A percentile compares a stretch with the other conserved stretches of the same genome.
phyloP scores from a whole-genome alignment of 2,113 vertebrate species.

The Dolichallabes microphthalmus region DNA sequence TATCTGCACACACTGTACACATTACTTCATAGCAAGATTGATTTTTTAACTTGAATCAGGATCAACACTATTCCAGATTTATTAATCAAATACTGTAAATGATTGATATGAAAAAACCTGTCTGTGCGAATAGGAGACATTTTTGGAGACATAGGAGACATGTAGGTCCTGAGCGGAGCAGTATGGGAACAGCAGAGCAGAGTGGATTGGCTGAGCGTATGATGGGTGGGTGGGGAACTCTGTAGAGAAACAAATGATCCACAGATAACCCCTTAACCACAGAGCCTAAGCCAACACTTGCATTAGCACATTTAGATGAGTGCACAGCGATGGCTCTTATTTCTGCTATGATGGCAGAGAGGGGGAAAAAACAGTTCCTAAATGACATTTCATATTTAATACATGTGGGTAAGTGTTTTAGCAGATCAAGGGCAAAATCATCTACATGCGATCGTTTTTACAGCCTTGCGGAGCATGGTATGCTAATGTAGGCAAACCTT shows the following conservation, averaged over 20 bases:
- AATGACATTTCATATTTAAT: not conserved
- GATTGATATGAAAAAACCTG: not conserved
- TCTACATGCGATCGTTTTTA: slow-evolving; percentile 9
- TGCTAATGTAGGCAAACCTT: slow-evolving; percentile 15
- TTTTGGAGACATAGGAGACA: not conserved
- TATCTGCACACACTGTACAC: not conserved
- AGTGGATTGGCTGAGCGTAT: slow-evolving; percentile 9
- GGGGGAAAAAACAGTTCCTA: not conserved
- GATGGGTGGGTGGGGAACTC: not conserved
- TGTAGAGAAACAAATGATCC: slow-evolving; percentile 49
- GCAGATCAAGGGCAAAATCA: not conserved
- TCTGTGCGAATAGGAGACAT: not conserved
- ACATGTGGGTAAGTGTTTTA: slow-evolving; percentile 9
- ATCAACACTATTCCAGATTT: not conserved
- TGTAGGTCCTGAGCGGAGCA: not conserved
- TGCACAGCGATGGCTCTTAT: slow-evolving; percentile 1
- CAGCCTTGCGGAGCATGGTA: not conserved
- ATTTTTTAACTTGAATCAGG: not conserved
- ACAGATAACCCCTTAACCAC: slow-evolving; percentile 50
- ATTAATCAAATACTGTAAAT: not conserved
- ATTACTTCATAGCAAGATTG: not conserved
- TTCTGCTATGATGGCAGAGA: not conserved
- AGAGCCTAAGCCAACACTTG: slow-evolving; percentile 54
- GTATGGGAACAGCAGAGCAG: not conserved
- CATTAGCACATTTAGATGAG: slow-evolving; percentile 44